These are phyloP conservation scores for Passer domesticus DNA, from an alignment of 2,113 vertebrate genomes.

Conservation along the genomic window DNA sequence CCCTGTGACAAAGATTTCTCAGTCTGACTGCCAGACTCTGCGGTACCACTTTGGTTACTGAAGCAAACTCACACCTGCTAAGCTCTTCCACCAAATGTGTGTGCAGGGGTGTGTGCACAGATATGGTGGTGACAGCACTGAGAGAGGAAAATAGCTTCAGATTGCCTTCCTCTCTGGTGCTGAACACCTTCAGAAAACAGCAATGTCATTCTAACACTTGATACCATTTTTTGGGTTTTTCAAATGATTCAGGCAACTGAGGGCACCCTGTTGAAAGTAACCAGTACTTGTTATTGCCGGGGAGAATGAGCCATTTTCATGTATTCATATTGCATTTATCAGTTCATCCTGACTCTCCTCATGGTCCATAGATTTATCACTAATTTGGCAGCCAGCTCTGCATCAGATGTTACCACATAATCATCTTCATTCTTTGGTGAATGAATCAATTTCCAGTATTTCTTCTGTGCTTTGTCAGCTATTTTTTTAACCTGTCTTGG, in stretches of 20 bases:
- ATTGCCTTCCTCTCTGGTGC: neutral
- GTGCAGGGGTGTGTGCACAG: neutral
- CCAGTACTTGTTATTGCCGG: neutral
- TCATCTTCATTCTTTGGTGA: slow-evolving; percentile 87
- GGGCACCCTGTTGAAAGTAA: neutral
- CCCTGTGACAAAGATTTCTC: neutral
- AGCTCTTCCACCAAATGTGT: neutral
- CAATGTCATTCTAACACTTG: neutral
- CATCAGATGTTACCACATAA: slow-evolving; percentile 80
- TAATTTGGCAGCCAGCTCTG: slow-evolving; percentile 82
- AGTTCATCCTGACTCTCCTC: neutral
- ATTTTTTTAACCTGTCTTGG: slow-evolving; percentile 68
- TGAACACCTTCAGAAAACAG: neutral
- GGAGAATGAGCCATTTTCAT: neutral
- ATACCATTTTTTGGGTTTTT: neutral
- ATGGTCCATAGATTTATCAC: slow-evolving; percentile 67
- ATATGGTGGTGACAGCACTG: accelerated
- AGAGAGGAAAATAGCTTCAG: neutral
- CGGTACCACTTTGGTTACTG: neutral
- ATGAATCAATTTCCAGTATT: slow-evolving; percentile 87
- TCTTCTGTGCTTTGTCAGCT: slow-evolving; percentile 84
- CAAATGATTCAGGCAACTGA: neutral
- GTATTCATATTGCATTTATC: neutral
- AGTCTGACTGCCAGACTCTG: neutral
- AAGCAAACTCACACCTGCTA: too few relatives aligned